Evolutionary conservation across 2,113 vertebrate species (phyloP).

Genomic region (Xenus cinereus): DNA sequence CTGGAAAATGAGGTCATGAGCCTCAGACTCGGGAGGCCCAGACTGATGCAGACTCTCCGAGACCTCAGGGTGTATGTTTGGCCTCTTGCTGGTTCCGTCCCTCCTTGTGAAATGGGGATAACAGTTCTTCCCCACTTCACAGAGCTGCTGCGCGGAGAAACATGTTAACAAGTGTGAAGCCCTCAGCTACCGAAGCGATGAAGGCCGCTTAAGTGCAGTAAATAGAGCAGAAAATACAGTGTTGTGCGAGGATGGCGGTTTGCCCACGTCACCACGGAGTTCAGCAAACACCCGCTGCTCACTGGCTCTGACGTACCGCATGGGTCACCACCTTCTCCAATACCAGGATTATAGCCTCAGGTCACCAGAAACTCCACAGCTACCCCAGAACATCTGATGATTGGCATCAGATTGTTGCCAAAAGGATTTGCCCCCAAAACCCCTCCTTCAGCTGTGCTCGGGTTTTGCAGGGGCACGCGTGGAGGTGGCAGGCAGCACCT

Average conservation of each 20-base stretch:
- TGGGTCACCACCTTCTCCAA: neutral
- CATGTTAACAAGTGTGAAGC: neutral
- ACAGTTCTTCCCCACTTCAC: neutral
- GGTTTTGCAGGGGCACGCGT: neutral
- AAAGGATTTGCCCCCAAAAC: neutral
- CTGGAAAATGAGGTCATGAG: neutral
- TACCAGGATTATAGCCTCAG: neutral
- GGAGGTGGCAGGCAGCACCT: neutral
- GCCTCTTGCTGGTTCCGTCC: neutral
- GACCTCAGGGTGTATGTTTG: neutral
- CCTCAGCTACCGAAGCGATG: neutral
- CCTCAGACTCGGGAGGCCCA: neutral
- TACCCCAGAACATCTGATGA: neutral
- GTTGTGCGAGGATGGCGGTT: neutral
- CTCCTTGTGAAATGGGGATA: neutral
- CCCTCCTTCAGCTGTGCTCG: neutral
- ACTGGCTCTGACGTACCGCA: neutral
- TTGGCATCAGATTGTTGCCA: neutral
- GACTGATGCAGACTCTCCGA: neutral
- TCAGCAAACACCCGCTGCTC: neutral
- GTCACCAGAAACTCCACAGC: neutral
- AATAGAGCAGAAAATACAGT: neutral
- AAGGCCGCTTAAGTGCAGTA: neutral
- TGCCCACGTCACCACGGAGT: accelerated
- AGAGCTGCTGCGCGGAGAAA: neutral